Base-by-base conservation (phyloP, 1,140 invertebrate species). In the Octopus bimaculoides region DNA sequence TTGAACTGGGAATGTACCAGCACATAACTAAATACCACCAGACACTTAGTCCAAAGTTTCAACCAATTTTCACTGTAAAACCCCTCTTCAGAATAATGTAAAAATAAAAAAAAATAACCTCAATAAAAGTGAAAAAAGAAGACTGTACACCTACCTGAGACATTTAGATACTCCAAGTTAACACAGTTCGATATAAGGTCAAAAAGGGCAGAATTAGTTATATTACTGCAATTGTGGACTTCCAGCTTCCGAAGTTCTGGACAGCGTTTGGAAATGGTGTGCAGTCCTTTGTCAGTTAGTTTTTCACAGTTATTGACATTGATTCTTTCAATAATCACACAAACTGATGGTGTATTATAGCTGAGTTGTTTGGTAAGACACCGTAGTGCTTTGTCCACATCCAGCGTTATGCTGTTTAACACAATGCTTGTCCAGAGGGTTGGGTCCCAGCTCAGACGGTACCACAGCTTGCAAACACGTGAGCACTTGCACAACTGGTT, bases 381-480 rank as follows among this genome's bases (percentile, higher is more conserved):
- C 88, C 93, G 91, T 85, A 95, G 88, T 78, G 94, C 92, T 86
- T 92, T 92, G 89, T 95, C 94, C 0, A 93, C 93, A 81, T 93
- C 92, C 2, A 94, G 88, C 61, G 90, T 89, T 81, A 93, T 93
- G 56, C 93, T 93, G 61, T 92, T 91, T 54, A 95, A 88, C 5
- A 91, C 91, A 69, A 95, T 93, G 41, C 91, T 92, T 78, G 93
- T 92, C 95, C 95, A 96, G 2, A 96, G 90, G 4, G 91, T 89
- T 20, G 5, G 6, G 14, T 94, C 93, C 95, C 95, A 96, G 17
- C 94, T 94, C 41, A 97, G 92, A 73, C 93, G 91, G 88, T 95
- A 95, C 91, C 96, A 96, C 61, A 90, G 86, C 52, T 94, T 90
- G 85, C 95, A 97, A 0, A 97, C 96, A 12, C 95, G 92, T 0